Percentiles rank a stretch among this genome's conserved stretches.
phyloP scores from a whole-genome alignment of 2,888 invertebrate species.

The Caenorhabditis macrosperma region DNA sequence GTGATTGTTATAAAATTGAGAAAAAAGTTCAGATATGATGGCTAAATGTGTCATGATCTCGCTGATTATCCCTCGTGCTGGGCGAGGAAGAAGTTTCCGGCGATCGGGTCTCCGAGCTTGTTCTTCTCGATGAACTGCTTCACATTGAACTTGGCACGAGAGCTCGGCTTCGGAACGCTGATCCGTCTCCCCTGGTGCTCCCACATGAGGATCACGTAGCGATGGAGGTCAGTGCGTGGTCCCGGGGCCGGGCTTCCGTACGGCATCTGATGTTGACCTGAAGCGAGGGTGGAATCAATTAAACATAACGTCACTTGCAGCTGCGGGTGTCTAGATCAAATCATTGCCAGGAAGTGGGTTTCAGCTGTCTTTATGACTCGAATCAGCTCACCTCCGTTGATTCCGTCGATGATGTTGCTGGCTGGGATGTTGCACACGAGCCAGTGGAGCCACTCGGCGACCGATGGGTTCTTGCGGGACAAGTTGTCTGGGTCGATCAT shows the following conservation, averaged over 20 bases:
- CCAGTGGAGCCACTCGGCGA: constrained; percentile 81
- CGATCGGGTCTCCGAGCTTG: constrained; percentile 79
- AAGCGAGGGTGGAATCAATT: background rate
- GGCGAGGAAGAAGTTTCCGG: constrained; percentile 79
- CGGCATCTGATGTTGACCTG: constrained; percentile 79
- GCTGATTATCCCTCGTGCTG: constrained; percentile 72
- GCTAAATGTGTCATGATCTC: constrained; percentile 3
- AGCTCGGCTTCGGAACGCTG: constrained; percentile 75
- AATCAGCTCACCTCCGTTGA: constrained; percentile 75
- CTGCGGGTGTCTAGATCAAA: background rate
- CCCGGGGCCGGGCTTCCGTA: constrained; percentile 80
- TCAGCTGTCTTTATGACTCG: background rate
- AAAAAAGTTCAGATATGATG: too few species aligned
- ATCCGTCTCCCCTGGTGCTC: constrained; percentile 77
- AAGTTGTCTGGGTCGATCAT: constrained; percentile 81
- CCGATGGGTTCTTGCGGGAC: constrained; percentile 79
- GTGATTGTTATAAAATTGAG: background rate
- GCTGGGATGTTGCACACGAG: constrained; percentile 79
- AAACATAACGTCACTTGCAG: background rate
- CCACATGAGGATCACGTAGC: constrained; percentile 79
- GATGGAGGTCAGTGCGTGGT: constrained; percentile 79
- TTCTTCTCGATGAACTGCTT: constrained; percentile 80
- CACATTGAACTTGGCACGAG: constrained; percentile 79
- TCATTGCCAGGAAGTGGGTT: background rate
- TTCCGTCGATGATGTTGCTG: constrained; percentile 79